A percentile compares a stretch with the other conserved stretches of the same genome.
These are phyloP conservation scores for Pogonomyrmex barbatus DNA, from an alignment of 1,140 invertebrate species.

Conservation along the genomic window DNA sequence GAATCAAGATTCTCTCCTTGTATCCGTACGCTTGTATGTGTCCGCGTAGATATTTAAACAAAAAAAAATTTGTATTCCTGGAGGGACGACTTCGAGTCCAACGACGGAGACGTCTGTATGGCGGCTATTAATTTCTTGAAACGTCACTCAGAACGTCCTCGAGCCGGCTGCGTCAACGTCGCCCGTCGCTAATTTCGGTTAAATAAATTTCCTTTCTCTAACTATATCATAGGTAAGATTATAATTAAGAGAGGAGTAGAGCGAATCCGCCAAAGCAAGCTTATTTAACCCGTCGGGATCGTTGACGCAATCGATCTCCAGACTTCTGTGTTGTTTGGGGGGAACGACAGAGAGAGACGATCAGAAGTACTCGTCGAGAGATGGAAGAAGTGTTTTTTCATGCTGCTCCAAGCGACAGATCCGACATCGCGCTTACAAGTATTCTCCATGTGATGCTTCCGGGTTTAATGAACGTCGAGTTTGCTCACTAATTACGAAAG, in stretches of 20 bases:
- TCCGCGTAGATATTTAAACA: neutral
- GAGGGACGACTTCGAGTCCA: neutral
- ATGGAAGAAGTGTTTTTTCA: neutral
- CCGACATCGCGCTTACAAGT: conserved; percentile 22
- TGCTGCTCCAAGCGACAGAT: conserved; percentile 13
- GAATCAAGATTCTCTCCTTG: neutral
- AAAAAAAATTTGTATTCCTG: neutral
- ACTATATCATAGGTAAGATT: conserved; percentile 12
- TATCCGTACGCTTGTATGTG: neutral
- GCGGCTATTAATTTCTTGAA: neutral
- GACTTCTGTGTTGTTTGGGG: conserved; percentile 20
- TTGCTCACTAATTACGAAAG: conserved; percentile 45
- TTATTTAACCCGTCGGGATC: conserved; percentile 21
- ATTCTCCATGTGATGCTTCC: conserved; percentile 29
- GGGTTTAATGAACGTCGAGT: conserved; percentile 47
- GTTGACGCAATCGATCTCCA: neutral
- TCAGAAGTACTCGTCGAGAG: neutral
- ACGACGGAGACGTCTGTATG: neutral
- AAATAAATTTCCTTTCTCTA: conserved; percentile 18
- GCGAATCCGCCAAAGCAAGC: neutral
- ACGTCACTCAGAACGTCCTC: neutral
- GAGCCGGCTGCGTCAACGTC: conserved; percentile 3
- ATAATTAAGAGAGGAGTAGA: conserved; percentile 3
- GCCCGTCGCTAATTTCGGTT: neutral
- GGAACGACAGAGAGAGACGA: neutral